Percentiles rank a stretch among this genome's conserved stretches.
phyloP scores from a whole-genome alignment of 2,113 vertebrate genomes.

The Pimephales promelas region DNA sequence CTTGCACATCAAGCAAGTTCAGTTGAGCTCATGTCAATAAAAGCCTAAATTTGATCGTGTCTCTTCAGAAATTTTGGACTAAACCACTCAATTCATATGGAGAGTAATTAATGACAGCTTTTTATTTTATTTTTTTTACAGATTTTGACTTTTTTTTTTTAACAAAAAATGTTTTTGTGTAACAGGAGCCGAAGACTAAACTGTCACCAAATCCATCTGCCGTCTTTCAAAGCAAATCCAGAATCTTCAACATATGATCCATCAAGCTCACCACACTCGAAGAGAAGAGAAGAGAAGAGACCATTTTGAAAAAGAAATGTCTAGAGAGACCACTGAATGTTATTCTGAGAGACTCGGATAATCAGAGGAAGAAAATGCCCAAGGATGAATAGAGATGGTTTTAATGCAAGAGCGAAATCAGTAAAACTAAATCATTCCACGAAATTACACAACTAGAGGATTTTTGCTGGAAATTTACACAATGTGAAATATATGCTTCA shows the following conservation, averaged over 20 bases:
- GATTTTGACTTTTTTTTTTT: too few relatives aligned
- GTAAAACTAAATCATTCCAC: slow-evolving; percentile 38
- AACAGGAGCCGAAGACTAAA: slow-evolving; percentile 87
- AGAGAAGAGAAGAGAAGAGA: slow-evolving; percentile 14
- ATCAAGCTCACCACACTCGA: not conserved
- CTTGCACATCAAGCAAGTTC: accelerated
- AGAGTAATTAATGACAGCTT: too few relatives aligned
- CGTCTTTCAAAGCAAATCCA: slow-evolving; percentile 86
- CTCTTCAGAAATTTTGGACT: too few relatives aligned
- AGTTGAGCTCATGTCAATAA: too few relatives aligned
- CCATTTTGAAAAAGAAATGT: not conserved
- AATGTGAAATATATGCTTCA: slow-evolving; percentile 69
- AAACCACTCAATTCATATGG: too few relatives aligned
- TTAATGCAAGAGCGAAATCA: not conserved
- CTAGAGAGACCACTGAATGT: slow-evolving; percentile 10
- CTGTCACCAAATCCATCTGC: slow-evolving; percentile 90
- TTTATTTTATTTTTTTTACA: slow-evolving; percentile 53
- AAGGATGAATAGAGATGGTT: not conserved
- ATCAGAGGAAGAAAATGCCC: not conserved
- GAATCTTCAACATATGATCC: slow-evolving; percentile 87
- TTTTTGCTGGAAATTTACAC: slow-evolving; percentile 57
- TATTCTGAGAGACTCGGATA: not conserved
- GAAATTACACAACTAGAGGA: slow-evolving; percentile 2
- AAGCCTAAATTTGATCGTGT: too few relatives aligned
- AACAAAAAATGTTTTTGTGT: slow-evolving; percentile 17